Base-by-base conservation (phyloP, 2,888 invertebrate genomes). In the Thecocarcelia acutangulata region DNA sequence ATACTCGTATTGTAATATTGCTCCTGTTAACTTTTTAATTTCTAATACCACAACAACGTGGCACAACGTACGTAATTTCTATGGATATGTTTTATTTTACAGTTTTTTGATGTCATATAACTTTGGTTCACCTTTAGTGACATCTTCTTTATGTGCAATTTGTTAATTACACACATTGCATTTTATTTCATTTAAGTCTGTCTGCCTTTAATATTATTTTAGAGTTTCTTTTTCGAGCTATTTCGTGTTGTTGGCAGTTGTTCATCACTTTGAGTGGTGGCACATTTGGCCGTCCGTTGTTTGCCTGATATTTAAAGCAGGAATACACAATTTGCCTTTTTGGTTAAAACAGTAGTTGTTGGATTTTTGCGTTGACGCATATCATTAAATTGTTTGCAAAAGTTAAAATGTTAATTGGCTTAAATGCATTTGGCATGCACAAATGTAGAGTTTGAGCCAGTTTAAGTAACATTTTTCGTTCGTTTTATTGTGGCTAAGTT, bases 321-420 rank as follows among this genome's bases (percentile, higher is more conserved):
- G 8, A 59, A 42, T n/a, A 40, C 37, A 15, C n/a, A 12, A 9
- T 17, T 11, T 17, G 9, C 17, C 13, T 17, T 37, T 11, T 17
- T 15, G 12, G 5, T 21, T 28, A 21, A 11, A 19, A 46, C 13
- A 15, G 58, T 48, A 19, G 48, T 46, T 56, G 46, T 73, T 73
- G 54, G 54, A 37, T 37, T 42, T 42, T 73, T 76, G 82, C 74
- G 74, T 82, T 82, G 78, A 82, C 78, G 82, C 82, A 82, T 82
- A 73, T 54, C 82, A 82, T 81, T 81, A 63, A 77, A 76, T 66
- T 82, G 69, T 78, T 82, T 66, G 82, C 82, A 70, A 75, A 79
- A 78, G 78, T 78, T 82, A 33, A 82, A 64, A 78, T 82, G 82
- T 42, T 82, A 82, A 82, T 82, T 82, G 78, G 78, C 59, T 82